Conservation (phyloP, 2,113 vertebrate species). For the Telmatochromis brachygnathus region DNA sequence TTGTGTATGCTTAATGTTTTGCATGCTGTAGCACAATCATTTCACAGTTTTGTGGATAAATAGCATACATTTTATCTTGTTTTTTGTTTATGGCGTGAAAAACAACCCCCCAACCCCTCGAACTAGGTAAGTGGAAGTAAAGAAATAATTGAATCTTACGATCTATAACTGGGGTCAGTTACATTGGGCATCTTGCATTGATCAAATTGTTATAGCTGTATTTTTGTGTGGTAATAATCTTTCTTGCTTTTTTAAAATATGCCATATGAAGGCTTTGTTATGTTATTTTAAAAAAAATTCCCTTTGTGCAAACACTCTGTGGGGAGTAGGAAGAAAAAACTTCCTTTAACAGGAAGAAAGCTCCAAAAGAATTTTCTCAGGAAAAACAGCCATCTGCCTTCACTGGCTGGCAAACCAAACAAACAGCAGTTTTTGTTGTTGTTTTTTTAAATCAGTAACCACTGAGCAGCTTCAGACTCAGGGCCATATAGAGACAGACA, state of each 20-base stretch:
- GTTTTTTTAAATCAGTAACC: neutral
- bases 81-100: neutral
- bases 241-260: neutral
- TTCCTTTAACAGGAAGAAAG: neutral
- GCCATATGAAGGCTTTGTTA: neutral
- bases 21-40: neutral
- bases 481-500: neutral
- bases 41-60: neutral
- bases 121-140: neutral
- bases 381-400: neutral
- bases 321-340: neutral
- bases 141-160: neutral
- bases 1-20: neutral
- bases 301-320: neutral
- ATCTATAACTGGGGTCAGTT: neutral
- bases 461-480: neutral
- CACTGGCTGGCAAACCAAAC: neutral
- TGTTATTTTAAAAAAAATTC: neutral
- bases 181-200: neutral
- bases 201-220: neutral
- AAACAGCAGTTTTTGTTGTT: neutral
- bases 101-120: accelerated
- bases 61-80: neutral
- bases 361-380: neutral
- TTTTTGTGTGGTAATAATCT: neutral